Base-by-base conservation (phyloP, 2,888 invertebrate genomes). In the Harpalus rufipes region DNA sequence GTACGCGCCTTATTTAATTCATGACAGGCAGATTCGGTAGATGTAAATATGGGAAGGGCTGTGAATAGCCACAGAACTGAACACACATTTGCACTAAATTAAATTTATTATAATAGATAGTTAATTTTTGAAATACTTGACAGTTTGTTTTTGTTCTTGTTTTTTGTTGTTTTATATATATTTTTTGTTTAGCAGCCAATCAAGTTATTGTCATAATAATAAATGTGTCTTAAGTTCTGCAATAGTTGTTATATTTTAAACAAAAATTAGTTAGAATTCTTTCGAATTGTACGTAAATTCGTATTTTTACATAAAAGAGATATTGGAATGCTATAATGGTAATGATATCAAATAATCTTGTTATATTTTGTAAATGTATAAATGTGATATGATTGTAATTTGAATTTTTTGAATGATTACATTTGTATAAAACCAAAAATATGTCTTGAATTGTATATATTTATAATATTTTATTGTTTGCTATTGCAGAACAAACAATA, bases 1-100 rank as follows among this genome's bases (percentile, higher is more conserved):
- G 86, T 89, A 89, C 85, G 89, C 89, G 7, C 89, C 89, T n/a
- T 89, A 88, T 87, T 87, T 89, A 78, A 85, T 88, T 41, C 81
- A 82, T 44, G 81, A 21, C 14, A 61, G 76, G 58, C 61, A 63
- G 18, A 18, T 14, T 59, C 18, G 41, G 14, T 74, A 74, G 41
- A 6, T 44, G 12, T 44, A 72, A 12, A 39, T 68, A 68, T 65
- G 16, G 16, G 18, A 14, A 18, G 72, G 72, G 72, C 72, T 72
- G 72, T 72, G 72, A 72, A 44, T 44, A 51, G 44, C 44, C 44
- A 8, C 44, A 51, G 44, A 51, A 51, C 44, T 51, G 59, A 59
- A 59, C 59, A 59, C 16, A 59, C 5, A 51, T 51, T 21, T 51
- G 44, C 12, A 51, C 12, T 51, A 51, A 51, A 44, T 44, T 44